Evolutionary conservation across 2,113 vertebrate species (phyloP).

Genomic region (Rhynchomys soricoides): DNA sequence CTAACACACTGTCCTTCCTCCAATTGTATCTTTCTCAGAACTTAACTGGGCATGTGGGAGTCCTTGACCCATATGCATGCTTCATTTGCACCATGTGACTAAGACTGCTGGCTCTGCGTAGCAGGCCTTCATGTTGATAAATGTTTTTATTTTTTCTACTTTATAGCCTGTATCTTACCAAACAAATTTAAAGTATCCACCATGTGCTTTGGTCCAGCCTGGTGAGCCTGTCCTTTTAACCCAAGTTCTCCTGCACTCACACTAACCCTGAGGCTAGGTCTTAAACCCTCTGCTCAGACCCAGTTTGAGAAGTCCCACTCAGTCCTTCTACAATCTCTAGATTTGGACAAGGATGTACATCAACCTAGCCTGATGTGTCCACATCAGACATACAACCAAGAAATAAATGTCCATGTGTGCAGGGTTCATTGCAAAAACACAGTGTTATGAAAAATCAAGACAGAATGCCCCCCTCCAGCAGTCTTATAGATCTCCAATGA

Average conservation of each 20-base stretch:
- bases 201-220: background rate
- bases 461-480: background rate
- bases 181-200: background rate
- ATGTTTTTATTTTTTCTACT: background rate
- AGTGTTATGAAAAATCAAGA: background rate
- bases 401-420: background rate
- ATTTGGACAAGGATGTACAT: background rate
- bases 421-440: background rate
- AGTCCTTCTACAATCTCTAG: background rate
- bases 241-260: background rate
- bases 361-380: background rate
- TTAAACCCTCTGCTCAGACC: background rate
- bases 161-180: background rate
- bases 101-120: background rate
- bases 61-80: too few species aligned
- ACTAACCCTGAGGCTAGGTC: background rate
- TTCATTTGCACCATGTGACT: background rate
- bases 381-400: background rate
- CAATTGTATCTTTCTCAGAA: background rate
- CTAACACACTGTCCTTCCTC: background rate
- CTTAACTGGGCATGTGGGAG: too few species aligned
- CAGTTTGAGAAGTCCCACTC: background rate
- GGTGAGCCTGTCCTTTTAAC: background rate
- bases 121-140: background rate
- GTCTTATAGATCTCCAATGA: background rate